Evolutionary conservation across 1,140 invertebrate species (phyloP).

Genomic region (Bursaphelenchus mucronatus): DNA sequence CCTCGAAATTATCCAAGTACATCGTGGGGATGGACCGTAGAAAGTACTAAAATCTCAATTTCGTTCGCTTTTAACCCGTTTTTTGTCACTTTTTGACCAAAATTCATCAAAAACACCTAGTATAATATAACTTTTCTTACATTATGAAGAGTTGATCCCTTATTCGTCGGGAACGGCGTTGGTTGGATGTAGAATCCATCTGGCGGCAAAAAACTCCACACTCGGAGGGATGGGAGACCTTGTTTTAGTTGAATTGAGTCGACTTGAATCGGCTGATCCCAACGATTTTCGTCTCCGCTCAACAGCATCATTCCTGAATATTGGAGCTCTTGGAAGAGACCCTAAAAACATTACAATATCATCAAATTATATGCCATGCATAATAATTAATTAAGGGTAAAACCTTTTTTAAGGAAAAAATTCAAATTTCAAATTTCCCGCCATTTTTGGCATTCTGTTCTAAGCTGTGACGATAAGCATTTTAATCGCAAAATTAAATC

Average conservation of each 20-base stretch:
- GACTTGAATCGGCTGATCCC: constrained; percentile 12
- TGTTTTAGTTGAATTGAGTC: not conserved
- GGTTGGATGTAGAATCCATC: constrained; percentile 23
- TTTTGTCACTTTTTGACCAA: constrained; percentile 6
- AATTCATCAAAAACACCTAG: too few species aligned
- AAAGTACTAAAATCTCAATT: constrained; percentile 1
- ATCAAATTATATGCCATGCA: constrained; percentile 4
- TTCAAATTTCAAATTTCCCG: too few species aligned
- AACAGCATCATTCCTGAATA: constrained; percentile 20
- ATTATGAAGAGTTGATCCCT: not conserved
- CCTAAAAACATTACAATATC: constrained; percentile 10
- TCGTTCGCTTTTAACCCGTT: not conserved
- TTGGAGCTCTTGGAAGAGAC: constrained; percentile 9
- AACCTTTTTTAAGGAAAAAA: not conserved
- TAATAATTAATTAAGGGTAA: not conserved
- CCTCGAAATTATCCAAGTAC: constrained; percentile 11
- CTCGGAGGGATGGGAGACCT: not conserved
- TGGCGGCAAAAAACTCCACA: constrained; percentile 2
- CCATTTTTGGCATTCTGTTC: not conserved
- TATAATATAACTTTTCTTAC: not conserved
- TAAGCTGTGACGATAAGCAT: not conserved
- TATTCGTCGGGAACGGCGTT: constrained; percentile 15
- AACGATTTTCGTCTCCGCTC: constrained; percentile 12
- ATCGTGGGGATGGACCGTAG: constrained; percentile 3
- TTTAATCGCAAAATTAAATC: not conserved